Conservation (phyloP, 2,888 invertebrate species). For the Osmoderma eremita region DNA sequence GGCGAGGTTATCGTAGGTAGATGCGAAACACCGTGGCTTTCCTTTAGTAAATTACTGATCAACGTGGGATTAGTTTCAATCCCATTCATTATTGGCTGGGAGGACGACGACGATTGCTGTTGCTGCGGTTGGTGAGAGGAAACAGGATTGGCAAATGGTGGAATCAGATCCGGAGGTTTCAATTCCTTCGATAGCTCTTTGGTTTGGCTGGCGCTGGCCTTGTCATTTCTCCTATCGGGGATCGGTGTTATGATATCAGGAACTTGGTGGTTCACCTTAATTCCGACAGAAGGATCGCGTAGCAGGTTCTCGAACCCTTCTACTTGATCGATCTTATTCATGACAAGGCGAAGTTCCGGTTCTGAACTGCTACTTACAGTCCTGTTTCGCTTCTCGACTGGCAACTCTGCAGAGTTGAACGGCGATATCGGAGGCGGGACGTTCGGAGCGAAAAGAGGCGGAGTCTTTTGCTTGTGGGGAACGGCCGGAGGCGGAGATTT, state of each 20-base stretch:
- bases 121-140: conserved; percentile 23
- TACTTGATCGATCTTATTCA: conserved; percentile 72
- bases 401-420: conserved; percentile 43
- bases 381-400: conserved; percentile 56
- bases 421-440: conserved; percentile 46
- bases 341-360: conserved; percentile 71
- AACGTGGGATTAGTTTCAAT: conserved; percentile 78
- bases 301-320: conserved; percentile 72
- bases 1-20: conserved; percentile 47
- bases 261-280: conserved; percentile 55
- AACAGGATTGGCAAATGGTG: conserved; percentile 56
- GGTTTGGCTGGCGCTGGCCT: conserved; percentile 36
- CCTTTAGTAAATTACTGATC: conserved; percentile 77
- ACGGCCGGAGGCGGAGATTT: conserved; percentile 62
- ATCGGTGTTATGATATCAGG: conserved; percentile 57
- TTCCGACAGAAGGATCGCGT: conserved; percentile 65
- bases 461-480: conserved; percentile 54
- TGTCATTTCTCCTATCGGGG: conserved; percentile 50
- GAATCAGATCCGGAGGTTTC: conserved; percentile 63
- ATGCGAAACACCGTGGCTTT: conserved; percentile 59
- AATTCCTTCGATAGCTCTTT: conserved; percentile 60
- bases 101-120: background rate
- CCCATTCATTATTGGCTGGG: conserved; percentile 67
- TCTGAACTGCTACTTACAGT: conserved; percentile 67
- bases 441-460: conserved; percentile 52